phyloP scores from a whole-genome alignment of 1,140 invertebrate genomes.

The Atta cephalotes region DNA sequence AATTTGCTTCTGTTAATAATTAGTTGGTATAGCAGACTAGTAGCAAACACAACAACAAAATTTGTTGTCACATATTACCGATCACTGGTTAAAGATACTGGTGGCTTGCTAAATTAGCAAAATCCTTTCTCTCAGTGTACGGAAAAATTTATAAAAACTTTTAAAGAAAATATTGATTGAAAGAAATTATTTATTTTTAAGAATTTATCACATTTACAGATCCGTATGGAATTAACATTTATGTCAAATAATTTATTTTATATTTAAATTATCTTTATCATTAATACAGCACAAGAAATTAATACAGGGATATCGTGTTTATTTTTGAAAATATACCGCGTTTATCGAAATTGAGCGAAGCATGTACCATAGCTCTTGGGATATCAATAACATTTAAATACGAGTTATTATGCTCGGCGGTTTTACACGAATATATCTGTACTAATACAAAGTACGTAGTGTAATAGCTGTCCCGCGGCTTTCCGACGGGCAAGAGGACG shows the following conservation, averaged over 20 bases:
- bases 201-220: not conserved
- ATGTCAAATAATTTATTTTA: not conserved
- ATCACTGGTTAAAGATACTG: too few species aligned
- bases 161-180: not conserved
- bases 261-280: conserved; percentile 19
- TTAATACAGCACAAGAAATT: not conserved
- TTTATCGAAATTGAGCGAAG: conserved; percentile 13
- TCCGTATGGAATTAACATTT: not conserved
- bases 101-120: too few species aligned
- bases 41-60: too few species aligned
- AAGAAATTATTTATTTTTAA: not conserved
- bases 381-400: conserved; percentile 52
- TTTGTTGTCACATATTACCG: too few species aligned
- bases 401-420: not conserved
- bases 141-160: not conserved
- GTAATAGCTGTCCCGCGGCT: conserved; percentile 62
- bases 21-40: too few species aligned
- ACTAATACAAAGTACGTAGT: conserved; percentile 19
- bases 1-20: too few species aligned
- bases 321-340: not conserved
- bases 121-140: too few species aligned
- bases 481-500: conserved; percentile 44
- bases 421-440: conserved; percentile 6
- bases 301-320: not conserved
- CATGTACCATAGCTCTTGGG: not conserved